Percentiles rank a stretch among this genome's conserved stretches.
These are phyloP conservation scores for Cyphomyrus plagiostoma DNA, from an alignment of 2,113 vertebrate species.

Conservation along the genomic window DNA sequence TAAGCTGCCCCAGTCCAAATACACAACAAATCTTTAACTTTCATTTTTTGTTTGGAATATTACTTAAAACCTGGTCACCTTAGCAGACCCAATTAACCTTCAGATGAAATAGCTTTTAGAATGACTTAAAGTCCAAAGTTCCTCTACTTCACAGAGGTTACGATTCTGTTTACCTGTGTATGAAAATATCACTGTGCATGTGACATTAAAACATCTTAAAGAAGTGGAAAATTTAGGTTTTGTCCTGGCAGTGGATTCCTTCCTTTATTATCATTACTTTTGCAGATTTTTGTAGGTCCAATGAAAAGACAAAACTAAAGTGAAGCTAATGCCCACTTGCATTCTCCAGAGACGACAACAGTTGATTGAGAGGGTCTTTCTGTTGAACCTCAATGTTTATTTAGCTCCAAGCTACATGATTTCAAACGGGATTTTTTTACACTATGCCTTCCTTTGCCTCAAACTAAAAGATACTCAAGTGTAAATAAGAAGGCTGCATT, in stretches of 20 bases:
- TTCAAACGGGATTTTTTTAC: neutral
- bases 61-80: neutral
- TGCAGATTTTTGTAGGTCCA: neutral
- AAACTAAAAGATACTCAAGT: neutral
- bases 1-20: neutral
- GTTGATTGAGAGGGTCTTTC: neutral
- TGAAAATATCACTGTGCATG: neutral
- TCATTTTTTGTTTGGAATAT: neutral
- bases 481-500: neutral
- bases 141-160: neutral
- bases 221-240: neutral
- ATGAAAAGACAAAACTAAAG: neutral
- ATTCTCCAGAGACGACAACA: neutral
- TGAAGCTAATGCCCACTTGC: neutral
- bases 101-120: neutral
- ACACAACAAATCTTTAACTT: neutral
- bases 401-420: neutral
- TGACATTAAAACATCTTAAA: neutral
- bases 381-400: neutral
- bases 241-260: neutral
- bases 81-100: neutral
- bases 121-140: neutral
- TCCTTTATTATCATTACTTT: neutral
- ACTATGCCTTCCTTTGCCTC: neutral
- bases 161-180: neutral